phyloP scores from a whole-genome alignment of 2,113 vertebrate species.

The Tamias sibiricus region DNA sequence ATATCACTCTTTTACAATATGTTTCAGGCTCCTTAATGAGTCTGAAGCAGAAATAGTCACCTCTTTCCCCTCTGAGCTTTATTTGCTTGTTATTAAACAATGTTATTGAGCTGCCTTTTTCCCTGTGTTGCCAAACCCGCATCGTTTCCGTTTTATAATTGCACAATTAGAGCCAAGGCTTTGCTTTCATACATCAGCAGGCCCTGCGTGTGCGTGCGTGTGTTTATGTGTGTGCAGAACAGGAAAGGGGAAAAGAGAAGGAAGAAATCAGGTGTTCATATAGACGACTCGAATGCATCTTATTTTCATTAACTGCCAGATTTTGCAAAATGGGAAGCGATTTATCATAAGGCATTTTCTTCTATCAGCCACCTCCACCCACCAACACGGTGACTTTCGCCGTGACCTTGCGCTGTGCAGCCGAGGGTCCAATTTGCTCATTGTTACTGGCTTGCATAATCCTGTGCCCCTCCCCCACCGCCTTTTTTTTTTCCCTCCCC shows the following conservation, averaged over 20 bases:
- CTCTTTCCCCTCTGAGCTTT: conserved; percentile 91
- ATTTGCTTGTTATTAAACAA: conserved; percentile 94
- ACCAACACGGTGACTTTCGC: conserved; percentile 92
- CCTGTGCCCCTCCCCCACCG: conserved; percentile 89
- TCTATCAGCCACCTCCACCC: conserved; percentile 91
- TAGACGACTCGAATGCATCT: conserved; percentile 89
- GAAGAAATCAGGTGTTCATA: conserved; percentile 86
- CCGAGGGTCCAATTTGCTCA: conserved; percentile 94
- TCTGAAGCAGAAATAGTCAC: conserved; percentile 91
- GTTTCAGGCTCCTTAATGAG: conserved; percentile 92
- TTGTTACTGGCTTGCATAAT: conserved; percentile 97
- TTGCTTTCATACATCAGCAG: conserved; percentile 98
- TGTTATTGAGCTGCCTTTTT: conserved; percentile 91
- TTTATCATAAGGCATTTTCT: conserved; percentile 98
- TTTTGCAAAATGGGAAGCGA: conserved; percentile 97
- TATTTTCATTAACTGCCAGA: conserved; percentile 95
- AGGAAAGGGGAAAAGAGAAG: conserved; percentile 2
- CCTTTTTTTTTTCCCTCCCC: conserved; percentile 71
- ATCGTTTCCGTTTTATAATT: conserved; percentile 99
- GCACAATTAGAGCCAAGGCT: conserved; percentile 97
- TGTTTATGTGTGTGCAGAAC: conserved; percentile 20
- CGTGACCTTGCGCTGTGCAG: conserved; percentile 94
- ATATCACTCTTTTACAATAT: conserved; percentile 92
- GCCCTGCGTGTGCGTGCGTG: conserved; percentile 81
- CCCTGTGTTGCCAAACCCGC: conserved; percentile 91